Evolutionary conservation across 2,888 invertebrate genomes (phyloP).

Genomic region (Pediacus dermestoides): DNA sequence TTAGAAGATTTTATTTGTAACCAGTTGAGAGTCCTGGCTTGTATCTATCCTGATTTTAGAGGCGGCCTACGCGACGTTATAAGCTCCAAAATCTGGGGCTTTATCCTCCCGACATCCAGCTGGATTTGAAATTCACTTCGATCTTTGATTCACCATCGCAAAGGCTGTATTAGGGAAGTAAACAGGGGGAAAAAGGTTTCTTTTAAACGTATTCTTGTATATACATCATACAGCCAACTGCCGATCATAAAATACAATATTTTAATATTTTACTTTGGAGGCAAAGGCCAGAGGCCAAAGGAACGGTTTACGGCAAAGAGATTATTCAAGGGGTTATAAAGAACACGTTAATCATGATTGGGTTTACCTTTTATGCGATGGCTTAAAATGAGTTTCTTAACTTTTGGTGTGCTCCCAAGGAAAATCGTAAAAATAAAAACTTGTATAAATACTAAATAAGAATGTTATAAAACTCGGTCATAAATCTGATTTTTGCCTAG

Average conservation of each 20-base stretch:
- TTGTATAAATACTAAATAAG: not conserved
- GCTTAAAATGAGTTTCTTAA: slow-evolving; percentile 4
- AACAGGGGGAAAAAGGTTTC: slow-evolving; percentile 10
- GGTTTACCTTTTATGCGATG: slow-evolving; percentile 13
- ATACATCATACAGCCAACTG: slow-evolving; percentile 10
- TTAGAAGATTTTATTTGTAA: no score
- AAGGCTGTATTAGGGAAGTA: slow-evolving; percentile 8
- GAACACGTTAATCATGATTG: slow-evolving; percentile 16
- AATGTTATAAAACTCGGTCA: not conserved
- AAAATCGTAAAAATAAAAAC: not conserved
- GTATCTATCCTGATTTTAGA: slow-evolving; percentile 8
- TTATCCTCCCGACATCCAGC: slow-evolving; percentile 9
- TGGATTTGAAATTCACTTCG: slow-evolving; percentile 12
- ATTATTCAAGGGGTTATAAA: slow-evolving; percentile 15
- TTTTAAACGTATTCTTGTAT: slow-evolving; percentile 5
- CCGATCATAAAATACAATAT: slow-evolving; percentile 15
- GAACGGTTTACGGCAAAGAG: slow-evolving; percentile 14
- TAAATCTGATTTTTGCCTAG: not conserved
- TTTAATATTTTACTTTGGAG: slow-evolving; percentile 14
- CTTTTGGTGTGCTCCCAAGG: not conserved
- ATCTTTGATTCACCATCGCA: slow-evolving; percentile 11
- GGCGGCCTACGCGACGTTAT: slow-evolving; percentile 7
- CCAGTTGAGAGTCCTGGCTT: not conserved
- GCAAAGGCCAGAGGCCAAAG: slow-evolving; percentile 5
- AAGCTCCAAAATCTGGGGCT: slow-evolving; percentile 11